Evolutionary conservation across 2,113 vertebrate genomes (phyloP).

Genomic region (Hippoglossus stenolepis): DNA sequence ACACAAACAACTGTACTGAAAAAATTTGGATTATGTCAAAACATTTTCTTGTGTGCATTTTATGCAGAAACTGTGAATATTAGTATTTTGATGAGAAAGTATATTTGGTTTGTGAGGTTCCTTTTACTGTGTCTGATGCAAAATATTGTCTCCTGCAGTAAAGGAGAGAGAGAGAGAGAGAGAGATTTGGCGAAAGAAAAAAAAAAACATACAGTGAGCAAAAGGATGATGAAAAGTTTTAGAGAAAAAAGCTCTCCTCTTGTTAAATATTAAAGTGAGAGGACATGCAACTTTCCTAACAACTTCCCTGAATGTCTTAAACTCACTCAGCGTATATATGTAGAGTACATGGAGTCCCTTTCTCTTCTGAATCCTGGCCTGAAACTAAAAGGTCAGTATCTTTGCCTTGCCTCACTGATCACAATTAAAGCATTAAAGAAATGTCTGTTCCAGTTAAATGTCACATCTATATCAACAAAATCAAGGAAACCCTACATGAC

Average conservation of each 20-base stretch:
- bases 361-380: slow-evolving; percentile 32
- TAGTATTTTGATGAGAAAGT: not conserved
- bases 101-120: not conserved
- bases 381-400: slow-evolving; percentile 66
- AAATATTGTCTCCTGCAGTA: slow-evolving; percentile 16
- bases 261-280: slow-evolving; percentile 80
- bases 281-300: slow-evolving; percentile 69
- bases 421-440: slow-evolving; percentile 56
- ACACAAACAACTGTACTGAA: not conserved
- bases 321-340: slow-evolving; percentile 26
- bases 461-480: slow-evolving; percentile 68
- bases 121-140: slow-evolving; percentile 23
- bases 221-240: slow-evolving; percentile 65
- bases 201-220: slow-evolving; percentile 51
- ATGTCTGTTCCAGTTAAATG: slow-evolving; percentile 65
- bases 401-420: slow-evolving; percentile 47
- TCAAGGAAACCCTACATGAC: slow-evolving; percentile 56
- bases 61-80: not conserved
- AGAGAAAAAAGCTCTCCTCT: slow-evolving; percentile 74
- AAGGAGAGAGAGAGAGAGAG: slow-evolving; percentile 16
- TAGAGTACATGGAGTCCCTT: slow-evolving; percentile 49
- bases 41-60: not conserved
- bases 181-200: not conserved
- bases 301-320: slow-evolving; percentile 55
- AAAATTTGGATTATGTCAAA: not conserved